phyloP scores from a whole-genome alignment of 2,113 vertebrate genomes.

The Hypanus sabinus region DNA sequence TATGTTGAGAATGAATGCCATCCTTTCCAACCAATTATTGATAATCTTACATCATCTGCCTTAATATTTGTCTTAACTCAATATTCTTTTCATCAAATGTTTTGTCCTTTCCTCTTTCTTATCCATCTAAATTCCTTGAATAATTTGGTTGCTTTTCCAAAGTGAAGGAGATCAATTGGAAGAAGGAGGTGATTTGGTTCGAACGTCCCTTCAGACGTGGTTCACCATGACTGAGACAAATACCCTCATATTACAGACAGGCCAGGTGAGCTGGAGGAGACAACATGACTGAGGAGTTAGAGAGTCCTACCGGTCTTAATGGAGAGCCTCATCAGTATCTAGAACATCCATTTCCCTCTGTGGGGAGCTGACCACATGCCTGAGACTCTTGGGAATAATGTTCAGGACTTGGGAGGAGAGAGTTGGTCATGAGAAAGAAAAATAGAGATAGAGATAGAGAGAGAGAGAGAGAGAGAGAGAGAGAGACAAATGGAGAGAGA shows the following conservation, averaged over 20 bases:
- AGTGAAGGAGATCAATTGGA: background rate
- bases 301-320: background rate
- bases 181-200: background rate
- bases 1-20: background rate
- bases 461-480: too few species aligned
- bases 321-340: background rate
- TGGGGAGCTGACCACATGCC: background rate
- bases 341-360: too few species aligned
- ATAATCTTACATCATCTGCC: background rate
- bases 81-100: background rate
- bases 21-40: background rate
- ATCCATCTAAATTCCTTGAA: background rate
- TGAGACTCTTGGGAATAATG: background rate
- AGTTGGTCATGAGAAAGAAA: too few species aligned
- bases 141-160: background rate
- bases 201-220: background rate
- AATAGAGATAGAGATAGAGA: too few species aligned
- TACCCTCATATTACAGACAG: background rate
- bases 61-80: background rate
- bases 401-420: too few species aligned
- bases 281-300: background rate
- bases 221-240: background rate
- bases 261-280: background rate
- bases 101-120: background rate
- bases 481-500: too few species aligned